These are phyloP conservation scores for Serranus cabrilla DNA, from an alignment of 2,797 vertebrate genomes.

Conservation along the genomic window DNA sequence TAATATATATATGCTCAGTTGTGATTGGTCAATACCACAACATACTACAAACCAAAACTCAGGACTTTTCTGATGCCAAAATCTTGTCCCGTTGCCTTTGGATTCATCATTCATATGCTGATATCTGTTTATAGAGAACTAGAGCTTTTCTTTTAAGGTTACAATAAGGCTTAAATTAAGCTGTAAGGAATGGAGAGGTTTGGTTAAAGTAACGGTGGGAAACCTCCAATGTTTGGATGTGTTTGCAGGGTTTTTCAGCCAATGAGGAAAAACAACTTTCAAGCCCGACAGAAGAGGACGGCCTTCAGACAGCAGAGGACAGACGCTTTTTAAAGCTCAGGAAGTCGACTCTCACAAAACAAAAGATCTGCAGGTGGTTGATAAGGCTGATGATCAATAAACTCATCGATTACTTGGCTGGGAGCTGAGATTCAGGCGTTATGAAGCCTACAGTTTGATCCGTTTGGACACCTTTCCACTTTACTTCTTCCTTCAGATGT, in stretches of 20 bases:
- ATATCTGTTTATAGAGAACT: too few species aligned
- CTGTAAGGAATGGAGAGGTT: background rate
- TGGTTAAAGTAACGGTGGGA: background rate
- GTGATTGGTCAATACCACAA: too few species aligned
- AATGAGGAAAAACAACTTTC: background rate
- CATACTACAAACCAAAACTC: too few species aligned
- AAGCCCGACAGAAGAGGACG: background rate
- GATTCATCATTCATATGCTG: too few species aligned
- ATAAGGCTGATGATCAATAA: constrained; percentile 7
- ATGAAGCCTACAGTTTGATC: background rate
- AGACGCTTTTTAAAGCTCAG: background rate
- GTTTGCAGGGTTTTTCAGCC: background rate
- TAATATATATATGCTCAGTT: too few species aligned
- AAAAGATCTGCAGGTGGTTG: background rate
- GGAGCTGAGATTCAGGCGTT: background rate
- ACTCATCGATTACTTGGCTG: background rate
- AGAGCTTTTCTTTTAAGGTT: background rate
- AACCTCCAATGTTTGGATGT: background rate
- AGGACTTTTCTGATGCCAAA: too few species aligned
- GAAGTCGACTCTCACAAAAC: background rate
- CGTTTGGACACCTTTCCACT: background rate
- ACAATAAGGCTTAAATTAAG: background rate
- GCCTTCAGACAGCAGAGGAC: background rate
- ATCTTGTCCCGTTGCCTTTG: too few species aligned
- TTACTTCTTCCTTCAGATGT: background rate